These are phyloP conservation scores for Callaeas wilsoni DNA, from an alignment of 2,113 vertebrate genomes.

Conservation along the genomic window DNA sequence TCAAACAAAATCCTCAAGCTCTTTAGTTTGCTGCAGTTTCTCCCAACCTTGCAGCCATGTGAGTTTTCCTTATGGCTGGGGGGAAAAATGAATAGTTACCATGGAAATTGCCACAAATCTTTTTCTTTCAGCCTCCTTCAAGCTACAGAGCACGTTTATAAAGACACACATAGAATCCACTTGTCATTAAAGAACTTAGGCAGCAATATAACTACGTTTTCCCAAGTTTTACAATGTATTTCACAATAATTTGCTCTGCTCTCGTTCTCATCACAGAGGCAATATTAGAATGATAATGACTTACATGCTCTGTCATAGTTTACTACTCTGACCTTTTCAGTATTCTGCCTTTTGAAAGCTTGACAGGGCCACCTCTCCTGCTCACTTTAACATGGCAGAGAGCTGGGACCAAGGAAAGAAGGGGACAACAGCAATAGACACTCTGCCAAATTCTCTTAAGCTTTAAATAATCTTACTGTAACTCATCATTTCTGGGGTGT, in stretches of 20 bases:
- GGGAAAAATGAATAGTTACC: background rate
- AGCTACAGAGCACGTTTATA: background rate
- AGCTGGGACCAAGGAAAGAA: constrained; percentile 14
- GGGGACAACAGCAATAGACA: background rate
- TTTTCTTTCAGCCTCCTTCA: constrained; percentile 7
- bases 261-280: constrained; percentile 65
- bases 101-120: constrained; percentile 46
- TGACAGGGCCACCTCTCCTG: constrained; percentile 60
- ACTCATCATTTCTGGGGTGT: background rate
- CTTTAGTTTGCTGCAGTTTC: constrained; percentile 1
- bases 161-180: constrained; percentile 9
- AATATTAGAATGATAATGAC: constrained; percentile 69
- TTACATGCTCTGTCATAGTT: constrained; percentile 69
- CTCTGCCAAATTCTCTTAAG: background rate
- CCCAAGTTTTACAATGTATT: constrained; percentile 45
- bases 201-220: constrained; percentile 34
- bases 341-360: constrained; percentile 59
- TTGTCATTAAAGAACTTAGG: constrained; percentile 27
- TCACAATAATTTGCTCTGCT: constrained; percentile 66
- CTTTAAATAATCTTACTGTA: background rate
- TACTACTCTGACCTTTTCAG: constrained; percentile 73
- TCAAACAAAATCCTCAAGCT: background rate
- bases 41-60: background rate
- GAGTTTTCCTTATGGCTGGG: background rate
- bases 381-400: constrained; percentile 9